A percentile compares a stretch with the other conserved stretches of the same genome.
phyloP scores from a whole-genome alignment of 2,113 vertebrate genomes.

The Xiphias gladius region DNA sequence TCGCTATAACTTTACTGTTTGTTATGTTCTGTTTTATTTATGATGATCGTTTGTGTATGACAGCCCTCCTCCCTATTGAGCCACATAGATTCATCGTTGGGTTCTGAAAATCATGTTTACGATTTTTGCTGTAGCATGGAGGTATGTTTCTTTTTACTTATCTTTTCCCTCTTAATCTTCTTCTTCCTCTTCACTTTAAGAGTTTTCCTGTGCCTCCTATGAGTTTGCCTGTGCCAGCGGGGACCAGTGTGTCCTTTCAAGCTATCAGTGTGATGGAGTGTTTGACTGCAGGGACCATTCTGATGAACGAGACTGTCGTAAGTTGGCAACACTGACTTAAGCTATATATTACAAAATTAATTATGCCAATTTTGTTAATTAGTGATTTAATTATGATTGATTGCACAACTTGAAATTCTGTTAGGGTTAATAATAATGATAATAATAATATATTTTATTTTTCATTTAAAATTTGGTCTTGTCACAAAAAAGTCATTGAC shows the following conservation, averaged over 20 bases:
- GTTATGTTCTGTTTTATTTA: neutral
- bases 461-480: neutral
- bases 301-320: slow-evolving; percentile 80
- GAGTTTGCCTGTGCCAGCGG: slow-evolving; percentile 81
- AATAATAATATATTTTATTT: no score
- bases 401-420: neutral
- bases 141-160: neutral
- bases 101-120: neutral
- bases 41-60: neutral
- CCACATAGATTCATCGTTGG: neutral
- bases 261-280: slow-evolving; percentile 79
- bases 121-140: neutral
- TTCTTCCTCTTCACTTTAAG: slow-evolving; percentile 38
- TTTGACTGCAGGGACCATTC: slow-evolving; percentile 83
- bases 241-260: slow-evolving; percentile 74
- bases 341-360: neutral
- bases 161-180: neutral
- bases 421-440: neutral
- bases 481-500: neutral
- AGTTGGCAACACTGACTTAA: slow-evolving; percentile 18
- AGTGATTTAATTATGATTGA: neutral
- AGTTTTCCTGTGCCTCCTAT: slow-evolving; percentile 72
- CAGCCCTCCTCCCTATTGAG: neutral
- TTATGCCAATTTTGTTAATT: neutral
- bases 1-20: neutral